Conservation (phyloP, 1,140 invertebrate species). For the Trichonephila clavipes region DNA sequence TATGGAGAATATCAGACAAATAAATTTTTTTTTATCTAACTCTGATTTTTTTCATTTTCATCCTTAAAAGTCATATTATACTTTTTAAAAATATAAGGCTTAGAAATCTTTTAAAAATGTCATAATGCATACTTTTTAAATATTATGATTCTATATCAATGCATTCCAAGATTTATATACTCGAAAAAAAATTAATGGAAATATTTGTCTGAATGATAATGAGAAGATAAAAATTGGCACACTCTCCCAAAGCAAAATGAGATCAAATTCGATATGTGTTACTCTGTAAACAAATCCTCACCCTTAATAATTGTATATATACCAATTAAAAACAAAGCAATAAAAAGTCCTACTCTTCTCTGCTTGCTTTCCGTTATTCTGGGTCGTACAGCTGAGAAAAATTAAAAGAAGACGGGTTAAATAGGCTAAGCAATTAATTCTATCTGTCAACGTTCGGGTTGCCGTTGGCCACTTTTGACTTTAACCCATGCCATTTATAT, state of each 20-base stretch:
- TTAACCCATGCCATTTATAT: neutral
- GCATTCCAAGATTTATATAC: too few species aligned
- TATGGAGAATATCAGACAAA: too few species aligned
- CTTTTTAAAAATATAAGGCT: too few species aligned
- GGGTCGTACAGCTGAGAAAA: neutral
- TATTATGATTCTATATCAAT: too few species aligned
- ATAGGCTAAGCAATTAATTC: constrained; percentile 50
- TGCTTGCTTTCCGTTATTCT: neutral
- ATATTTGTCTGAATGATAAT: too few species aligned
- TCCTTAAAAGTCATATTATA: too few species aligned
- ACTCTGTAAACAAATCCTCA: neutral
- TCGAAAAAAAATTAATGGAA: too few species aligned
- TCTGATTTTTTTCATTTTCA: too few species aligned
- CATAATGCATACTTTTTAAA: too few species aligned
- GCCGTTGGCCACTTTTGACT: constrained; percentile 52
- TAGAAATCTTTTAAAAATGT: too few species aligned
- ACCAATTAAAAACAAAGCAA: neutral
- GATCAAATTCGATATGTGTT: neutral
- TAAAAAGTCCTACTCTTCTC: neutral
- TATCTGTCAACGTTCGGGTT: neutral
- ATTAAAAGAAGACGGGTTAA: constrained; percentile 37
- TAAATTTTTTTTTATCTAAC: too few species aligned
- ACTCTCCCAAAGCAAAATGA: neutral
- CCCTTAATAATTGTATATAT: neutral
- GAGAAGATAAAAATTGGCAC: neutral